A percentile compares a stretch with the other conserved stretches of the same genome.
These are phyloP conservation scores for Melinaea menophilus DNA, from an alignment of 2,888 invertebrate genomes.

Conservation along the genomic window DNA sequence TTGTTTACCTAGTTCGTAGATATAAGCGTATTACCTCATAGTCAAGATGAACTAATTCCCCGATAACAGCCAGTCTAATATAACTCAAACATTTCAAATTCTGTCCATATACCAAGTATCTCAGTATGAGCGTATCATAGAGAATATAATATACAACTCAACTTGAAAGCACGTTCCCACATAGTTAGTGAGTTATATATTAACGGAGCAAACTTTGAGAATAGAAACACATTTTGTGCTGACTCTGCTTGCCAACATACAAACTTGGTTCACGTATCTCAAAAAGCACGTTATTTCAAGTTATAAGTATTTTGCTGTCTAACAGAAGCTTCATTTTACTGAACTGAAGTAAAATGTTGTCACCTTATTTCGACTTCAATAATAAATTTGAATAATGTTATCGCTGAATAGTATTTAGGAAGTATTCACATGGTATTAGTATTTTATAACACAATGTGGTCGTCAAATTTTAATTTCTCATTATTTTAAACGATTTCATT, in stretches of 20 bases:
- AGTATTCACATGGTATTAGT: no score
- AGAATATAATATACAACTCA: constrained; percentile 26
- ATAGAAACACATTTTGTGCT: constrained; percentile 20
- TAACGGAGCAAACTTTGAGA: constrained; percentile 27
- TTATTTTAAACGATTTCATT: no score
- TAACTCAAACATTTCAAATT: not conserved
- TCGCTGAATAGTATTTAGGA: no score
- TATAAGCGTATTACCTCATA: no score
- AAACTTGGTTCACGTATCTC: constrained; percentile 47
- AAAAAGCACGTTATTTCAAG: constrained; percentile 33
- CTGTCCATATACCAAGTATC: not conserved
- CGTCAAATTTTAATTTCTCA: no score
- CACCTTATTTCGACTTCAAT: not conserved
- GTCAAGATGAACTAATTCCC: no score
- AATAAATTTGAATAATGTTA: constrained; percentile 25
- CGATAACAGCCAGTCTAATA: not conserved
- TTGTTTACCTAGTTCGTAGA: no score
- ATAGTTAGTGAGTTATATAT: constrained; percentile 49
- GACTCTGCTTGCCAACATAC: constrained; percentile 12
- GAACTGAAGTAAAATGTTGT: not conserved
- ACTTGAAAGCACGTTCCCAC: constrained; percentile 39
- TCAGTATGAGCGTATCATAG: constrained; percentile 5
- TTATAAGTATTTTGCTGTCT: constrained; percentile 3
- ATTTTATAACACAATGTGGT: no score
- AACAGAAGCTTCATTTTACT: constrained; percentile 10